phyloP scores from a whole-genome alignment of 2,113 vertebrate genomes.

The Indicator maculatus region DNA sequence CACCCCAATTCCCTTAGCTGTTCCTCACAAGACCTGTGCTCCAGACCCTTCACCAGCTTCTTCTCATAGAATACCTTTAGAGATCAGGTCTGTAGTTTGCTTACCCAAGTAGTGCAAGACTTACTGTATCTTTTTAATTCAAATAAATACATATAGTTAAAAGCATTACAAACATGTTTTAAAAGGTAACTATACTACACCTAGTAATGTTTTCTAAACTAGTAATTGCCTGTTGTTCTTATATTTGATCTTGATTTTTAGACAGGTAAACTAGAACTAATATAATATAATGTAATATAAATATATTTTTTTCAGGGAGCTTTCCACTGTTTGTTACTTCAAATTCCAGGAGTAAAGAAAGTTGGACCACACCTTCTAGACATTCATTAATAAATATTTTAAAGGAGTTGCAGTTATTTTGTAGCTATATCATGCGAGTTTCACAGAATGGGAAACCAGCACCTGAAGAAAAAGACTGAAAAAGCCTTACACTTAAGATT shows the following conservation, averaged over 20 bases:
- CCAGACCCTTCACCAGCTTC: no score
- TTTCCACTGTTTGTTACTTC: background rate
- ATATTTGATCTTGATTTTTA: background rate
- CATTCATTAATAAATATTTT: background rate
- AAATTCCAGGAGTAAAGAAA: background rate
- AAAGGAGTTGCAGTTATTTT: background rate
- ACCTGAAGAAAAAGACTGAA: background rate
- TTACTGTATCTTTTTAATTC: background rate
- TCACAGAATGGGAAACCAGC: background rate
- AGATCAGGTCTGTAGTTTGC: background rate
- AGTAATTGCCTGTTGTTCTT: background rate
- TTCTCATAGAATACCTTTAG: background rate
- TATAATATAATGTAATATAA: no score
- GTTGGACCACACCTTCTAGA: background rate
- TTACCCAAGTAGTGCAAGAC: background rate
- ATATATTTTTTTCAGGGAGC: background rate
- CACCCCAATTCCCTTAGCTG: no score
- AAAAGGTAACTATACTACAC: background rate
- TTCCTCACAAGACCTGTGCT: no score
- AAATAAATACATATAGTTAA: background rate
- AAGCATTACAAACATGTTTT: background rate
- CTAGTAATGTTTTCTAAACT: background rate
- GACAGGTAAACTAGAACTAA: background rate
- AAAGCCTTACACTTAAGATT: background rate
- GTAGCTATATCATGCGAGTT: background rate